Percentiles rank a stretch among this genome's conserved stretches.
Conservation (phyloP, 2,113 vertebrate genomes). For the Anarrhichthys ocellatus region DNA sequence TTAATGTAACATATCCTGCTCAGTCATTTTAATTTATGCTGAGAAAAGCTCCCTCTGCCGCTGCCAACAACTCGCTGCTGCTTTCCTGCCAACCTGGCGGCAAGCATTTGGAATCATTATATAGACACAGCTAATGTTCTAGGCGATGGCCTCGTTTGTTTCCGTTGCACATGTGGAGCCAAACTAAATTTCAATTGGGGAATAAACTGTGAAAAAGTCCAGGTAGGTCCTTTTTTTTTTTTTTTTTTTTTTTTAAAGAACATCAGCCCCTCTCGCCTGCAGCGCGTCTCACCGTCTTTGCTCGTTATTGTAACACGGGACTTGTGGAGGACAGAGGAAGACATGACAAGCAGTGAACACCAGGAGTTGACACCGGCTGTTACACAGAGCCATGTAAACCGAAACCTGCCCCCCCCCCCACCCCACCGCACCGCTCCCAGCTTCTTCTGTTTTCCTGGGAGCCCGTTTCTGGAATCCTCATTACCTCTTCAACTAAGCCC, state of each 20-base stretch:
- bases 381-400: slow-evolving; percentile 66
- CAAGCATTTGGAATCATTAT: slow-evolving; percentile 33
- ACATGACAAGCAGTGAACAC: slow-evolving; percentile 52
- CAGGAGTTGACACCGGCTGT: slow-evolving; percentile 44
- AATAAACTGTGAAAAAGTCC: slow-evolving; percentile 18
- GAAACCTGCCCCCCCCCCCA: slow-evolving; percentile 22
- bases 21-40: slow-evolving; percentile 45
- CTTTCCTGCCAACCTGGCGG: slow-evolving; percentile 48
- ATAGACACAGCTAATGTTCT: slow-evolving; percentile 33
- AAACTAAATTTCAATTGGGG: background rate
- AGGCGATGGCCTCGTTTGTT: slow-evolving; percentile 19
- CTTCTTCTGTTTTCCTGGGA: slow-evolving; percentile 21
- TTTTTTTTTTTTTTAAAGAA: background rate
- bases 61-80: slow-evolving; percentile 23
- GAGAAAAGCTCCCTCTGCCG: slow-evolving; percentile 19
- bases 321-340: slow-evolving; percentile 36
- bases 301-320: slow-evolving; percentile 7
- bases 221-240: background rate
- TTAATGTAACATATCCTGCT: slow-evolving; percentile 34
- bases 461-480: slow-evolving; percentile 59
- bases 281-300: background rate
- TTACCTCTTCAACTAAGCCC: slow-evolving; percentile 53
- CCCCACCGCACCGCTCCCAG: slow-evolving; percentile 12
- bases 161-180: background rate
- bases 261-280: slow-evolving; percentile 3